Percentiles rank a stretch among this genome's conserved stretches.
These are phyloP conservation scores for Hipparchia sbordonii DNA, from an alignment of 2,888 invertebrate genomes.

Conservation along the genomic window DNA sequence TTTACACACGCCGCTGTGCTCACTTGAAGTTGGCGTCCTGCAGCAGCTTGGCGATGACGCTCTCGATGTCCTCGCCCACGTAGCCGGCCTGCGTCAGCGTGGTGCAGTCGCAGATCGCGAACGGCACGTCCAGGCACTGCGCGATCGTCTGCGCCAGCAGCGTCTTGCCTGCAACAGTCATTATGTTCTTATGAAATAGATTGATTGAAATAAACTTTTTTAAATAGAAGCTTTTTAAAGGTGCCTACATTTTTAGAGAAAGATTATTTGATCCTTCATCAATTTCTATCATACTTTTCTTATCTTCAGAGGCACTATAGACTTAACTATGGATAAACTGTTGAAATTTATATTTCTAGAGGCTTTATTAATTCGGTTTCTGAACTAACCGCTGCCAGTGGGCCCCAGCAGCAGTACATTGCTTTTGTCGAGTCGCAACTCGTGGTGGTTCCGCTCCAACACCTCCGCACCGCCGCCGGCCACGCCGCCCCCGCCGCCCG, in stretches of 20 bases:
- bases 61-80: conserved; percentile 99
- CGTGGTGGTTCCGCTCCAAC: conserved; percentile 90
- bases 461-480: conserved; percentile 86
- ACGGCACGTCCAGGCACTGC: conserved; percentile 98
- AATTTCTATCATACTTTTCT: too few species aligned
- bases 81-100: conserved; percentile 98
- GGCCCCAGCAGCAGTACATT: conserved; percentile 98
- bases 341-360: too few species aligned
- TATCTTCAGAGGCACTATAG: too few species aligned
- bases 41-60: conserved; percentile 96
- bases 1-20: conserved; percentile 38
- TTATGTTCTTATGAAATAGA: too few species aligned
- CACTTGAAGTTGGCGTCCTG: conserved; percentile 97
- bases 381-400: conserved; percentile 93
- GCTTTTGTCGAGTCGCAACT: conserved; percentile 95
- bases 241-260: too few species aligned
- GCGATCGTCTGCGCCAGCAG: conserved; percentile 98
- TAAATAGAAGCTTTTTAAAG: too few species aligned
- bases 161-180: conserved; percentile 89
- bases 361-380: background rate
- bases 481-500: background rate
- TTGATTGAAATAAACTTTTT: too few species aligned
- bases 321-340: too few species aligned
- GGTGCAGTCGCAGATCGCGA: conserved; percentile 99
- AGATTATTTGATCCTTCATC: too few species aligned